Evolutionary conservation across 2,888 invertebrate species (phyloP).

Genomic region (Chrysolina oricalcia): DNA sequence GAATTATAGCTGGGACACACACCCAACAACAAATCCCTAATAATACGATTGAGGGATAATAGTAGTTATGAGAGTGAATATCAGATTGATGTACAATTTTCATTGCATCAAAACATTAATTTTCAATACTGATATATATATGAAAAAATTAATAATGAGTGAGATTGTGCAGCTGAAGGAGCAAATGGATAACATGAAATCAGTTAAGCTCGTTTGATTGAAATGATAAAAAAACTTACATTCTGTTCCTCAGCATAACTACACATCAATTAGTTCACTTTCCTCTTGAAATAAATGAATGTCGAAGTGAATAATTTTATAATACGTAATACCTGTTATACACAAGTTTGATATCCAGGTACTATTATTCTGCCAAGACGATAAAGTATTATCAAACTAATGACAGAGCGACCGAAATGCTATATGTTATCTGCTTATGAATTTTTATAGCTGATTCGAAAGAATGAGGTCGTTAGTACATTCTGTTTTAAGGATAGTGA

Average conservation of each 20-base stretch:
- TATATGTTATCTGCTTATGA: conserved; percentile 14
- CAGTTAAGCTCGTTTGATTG: too few relatives aligned
- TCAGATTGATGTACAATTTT: too few relatives aligned
- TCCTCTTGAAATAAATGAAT: not conserved
- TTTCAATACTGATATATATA: too few relatives aligned
- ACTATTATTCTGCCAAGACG: conserved; percentile 9
- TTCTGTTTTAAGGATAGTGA: not conserved
- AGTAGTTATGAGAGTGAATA: too few relatives aligned
- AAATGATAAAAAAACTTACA: not conserved
- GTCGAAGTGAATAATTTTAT: conserved; percentile 9
- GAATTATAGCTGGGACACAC: too few relatives aligned
- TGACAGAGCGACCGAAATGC: conserved; percentile 17
- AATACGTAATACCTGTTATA: not conserved
- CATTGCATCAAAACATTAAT: too few relatives aligned
- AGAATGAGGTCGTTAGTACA: conserved; percentile 19
- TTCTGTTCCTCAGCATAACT: not conserved
- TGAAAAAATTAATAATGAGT: too few relatives aligned
- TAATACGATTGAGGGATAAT: too few relatives aligned
- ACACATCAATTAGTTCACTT: not conserved
- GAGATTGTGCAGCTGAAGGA: too few relatives aligned
- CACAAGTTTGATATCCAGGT: not conserved
- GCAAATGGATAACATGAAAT: too few relatives aligned
- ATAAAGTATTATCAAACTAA: conserved; percentile 20
- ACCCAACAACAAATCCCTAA: too few relatives aligned
- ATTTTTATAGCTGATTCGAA: conserved; percentile 5